Percentiles rank a stretch among this genome's conserved stretches.
Conservation (phyloP, 2,797 vertebrate species). For the Sorex maritimensis region DNA sequence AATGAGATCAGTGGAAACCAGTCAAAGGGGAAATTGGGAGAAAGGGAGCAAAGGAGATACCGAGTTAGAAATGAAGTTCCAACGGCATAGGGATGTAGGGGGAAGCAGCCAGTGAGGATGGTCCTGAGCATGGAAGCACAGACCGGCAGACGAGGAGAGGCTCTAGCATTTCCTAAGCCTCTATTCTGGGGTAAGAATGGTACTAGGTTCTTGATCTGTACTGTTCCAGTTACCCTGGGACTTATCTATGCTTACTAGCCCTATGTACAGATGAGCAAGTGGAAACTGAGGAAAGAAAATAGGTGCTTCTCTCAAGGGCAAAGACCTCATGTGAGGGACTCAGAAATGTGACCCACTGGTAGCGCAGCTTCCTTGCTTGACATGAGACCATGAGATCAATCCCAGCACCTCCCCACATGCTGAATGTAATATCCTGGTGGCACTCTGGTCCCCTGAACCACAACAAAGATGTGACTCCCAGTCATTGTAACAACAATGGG, state of each 20-base stretch:
- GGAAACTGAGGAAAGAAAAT: slow-evolving; percentile 46
- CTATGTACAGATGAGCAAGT: slow-evolving; percentile 17
- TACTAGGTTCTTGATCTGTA: neutral
- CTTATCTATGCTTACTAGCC: neutral
- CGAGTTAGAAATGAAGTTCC: slow-evolving; percentile 13
- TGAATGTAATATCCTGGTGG: no score
- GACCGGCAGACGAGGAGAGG: neutral
- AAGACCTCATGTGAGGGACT: neutral
- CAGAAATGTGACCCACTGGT: no score
- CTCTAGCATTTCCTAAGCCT: neutral
- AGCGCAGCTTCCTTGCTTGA: no score
- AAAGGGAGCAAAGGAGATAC: neutral
- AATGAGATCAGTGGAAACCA: slow-evolving; percentile 57
- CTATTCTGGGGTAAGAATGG: neutral
- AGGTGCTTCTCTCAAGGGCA: slow-evolving; percentile 24
- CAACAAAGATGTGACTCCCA: no score
- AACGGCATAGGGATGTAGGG: neutral
- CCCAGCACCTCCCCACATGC: no score
- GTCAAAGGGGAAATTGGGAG: slow-evolving; percentile 29
- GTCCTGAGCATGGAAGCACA: neutral
- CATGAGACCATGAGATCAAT: no score
- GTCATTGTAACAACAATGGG: no score
- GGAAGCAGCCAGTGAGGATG: neutral
- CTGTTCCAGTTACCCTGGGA: neutral
- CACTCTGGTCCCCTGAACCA: no score